Percentiles rank a stretch among this genome's conserved stretches.
These are phyloP conservation scores for Triplophysa yarkandensis DNA, from an alignment of 2,797 vertebrate species.

Conservation along the genomic window DNA sequence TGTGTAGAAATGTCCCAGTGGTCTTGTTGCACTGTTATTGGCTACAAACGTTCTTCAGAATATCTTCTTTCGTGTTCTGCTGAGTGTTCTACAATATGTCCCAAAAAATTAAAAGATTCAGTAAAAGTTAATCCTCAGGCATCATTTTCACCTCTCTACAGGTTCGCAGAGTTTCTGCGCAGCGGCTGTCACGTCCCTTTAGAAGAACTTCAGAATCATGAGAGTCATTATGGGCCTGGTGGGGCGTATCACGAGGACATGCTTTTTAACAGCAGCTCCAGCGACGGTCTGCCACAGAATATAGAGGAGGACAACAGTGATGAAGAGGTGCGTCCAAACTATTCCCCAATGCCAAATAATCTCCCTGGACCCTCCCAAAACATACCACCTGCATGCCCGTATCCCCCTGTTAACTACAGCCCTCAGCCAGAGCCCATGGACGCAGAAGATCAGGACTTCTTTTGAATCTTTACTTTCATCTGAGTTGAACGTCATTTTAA, in stretches of 20 bases:
- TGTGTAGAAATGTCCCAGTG: too few relatives aligned
- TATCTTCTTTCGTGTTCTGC: too few relatives aligned
- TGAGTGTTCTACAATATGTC: background rate
- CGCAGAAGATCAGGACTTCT: constrained; percentile 53
- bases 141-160: constrained; percentile 47
- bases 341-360: background rate
- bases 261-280: constrained; percentile 64
- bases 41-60: too few relatives aligned
- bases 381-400: constrained; percentile 3
- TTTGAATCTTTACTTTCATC: constrained; percentile 16
- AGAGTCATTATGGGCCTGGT: constrained; percentile 71
- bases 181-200: constrained; percentile 72
- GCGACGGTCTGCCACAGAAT: background rate
- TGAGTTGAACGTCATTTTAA: background rate
- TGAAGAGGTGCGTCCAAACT: constrained; percentile 52
- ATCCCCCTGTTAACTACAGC: constrained; percentile 15
- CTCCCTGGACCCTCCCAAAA: constrained; percentile 1
- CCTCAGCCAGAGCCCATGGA: constrained; percentile 24
- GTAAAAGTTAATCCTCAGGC: background rate
- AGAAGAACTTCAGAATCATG: constrained; percentile 71
- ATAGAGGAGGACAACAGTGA: constrained; percentile 54
- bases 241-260: constrained; percentile 73
- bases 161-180: constrained; percentile 82
- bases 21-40: too few relatives aligned
- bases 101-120: background rate